phyloP scores from a whole-genome alignment of 64 coral and sea anemone genomes.

The Porites lutea region DNA sequence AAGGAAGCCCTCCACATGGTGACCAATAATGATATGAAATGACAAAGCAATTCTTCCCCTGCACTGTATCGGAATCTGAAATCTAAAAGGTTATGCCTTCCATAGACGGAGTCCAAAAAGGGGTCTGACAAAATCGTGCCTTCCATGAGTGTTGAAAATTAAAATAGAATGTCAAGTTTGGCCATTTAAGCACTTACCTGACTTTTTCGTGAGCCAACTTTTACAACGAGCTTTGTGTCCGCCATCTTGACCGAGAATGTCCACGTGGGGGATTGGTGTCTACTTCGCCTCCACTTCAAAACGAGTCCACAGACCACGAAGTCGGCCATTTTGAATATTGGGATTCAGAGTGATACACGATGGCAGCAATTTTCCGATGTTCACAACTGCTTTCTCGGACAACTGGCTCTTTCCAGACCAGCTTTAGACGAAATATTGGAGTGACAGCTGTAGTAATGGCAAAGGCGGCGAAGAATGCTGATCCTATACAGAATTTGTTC shows the following conservation, averaged over 20 bases:
- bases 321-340: constrained; percentile 82
- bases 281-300: constrained; percentile 11
- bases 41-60: too few relatives aligned
- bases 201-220: constrained; percentile 94
- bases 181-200: constrained; percentile 50
- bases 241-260: background rate
- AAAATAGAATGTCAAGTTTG: too few relatives aligned
- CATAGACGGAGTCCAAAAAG: too few relatives aligned
- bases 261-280: background rate
- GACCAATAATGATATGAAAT: too few relatives aligned
- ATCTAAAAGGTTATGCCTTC: too few relatives aligned
- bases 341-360: constrained; percentile 15
- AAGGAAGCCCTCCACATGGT: too few relatives aligned
- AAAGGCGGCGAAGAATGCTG: constrained; percentile 77
- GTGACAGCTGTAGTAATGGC: constrained; percentile 59
- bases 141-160: too few relatives aligned
- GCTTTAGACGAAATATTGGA: constrained; percentile 70
- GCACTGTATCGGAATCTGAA: too few relatives aligned
- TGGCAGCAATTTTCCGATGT: constrained; percentile 69
- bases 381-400: constrained; percentile 45
- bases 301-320: constrained; percentile 31
- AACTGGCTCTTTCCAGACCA: background rate
- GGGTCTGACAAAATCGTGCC: too few relatives aligned
- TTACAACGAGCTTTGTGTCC: constrained; percentile 9
- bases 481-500: constrained; percentile 90